phyloP scores from a whole-genome alignment of 2,797 vertebrate genomes.

The Danio kyathit region DNA sequence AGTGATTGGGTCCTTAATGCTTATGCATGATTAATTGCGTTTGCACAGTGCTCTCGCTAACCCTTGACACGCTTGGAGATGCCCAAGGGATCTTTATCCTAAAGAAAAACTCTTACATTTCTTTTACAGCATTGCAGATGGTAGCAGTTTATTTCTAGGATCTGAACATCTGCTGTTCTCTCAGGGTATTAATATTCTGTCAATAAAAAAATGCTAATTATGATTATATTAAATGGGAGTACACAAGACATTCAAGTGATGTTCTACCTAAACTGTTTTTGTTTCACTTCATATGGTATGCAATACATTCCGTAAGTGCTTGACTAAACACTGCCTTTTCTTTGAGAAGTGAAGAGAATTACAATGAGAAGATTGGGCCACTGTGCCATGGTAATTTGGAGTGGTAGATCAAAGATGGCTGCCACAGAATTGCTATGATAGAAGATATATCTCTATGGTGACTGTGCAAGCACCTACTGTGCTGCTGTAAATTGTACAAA shows the following conservation, averaged over 20 bases:
- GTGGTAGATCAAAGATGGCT: slow-evolving; percentile 54
- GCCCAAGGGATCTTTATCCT: slow-evolving; percentile 20
- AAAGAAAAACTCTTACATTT: slow-evolving; percentile 12
- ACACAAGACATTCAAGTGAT: not conserved
- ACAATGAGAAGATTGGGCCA: slow-evolving; percentile 47
- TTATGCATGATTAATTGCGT: slow-evolving; percentile 36
- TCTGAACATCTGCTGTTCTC: slow-evolving; percentile 12
- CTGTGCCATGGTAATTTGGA: slow-evolving; percentile 42
- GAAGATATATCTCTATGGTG: slow-evolving; percentile 50
- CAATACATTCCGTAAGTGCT: not conserved
- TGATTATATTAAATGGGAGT: slow-evolving; percentile 5
- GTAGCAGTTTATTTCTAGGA: slow-evolving; percentile 11
- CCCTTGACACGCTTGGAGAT: slow-evolving; percentile 17
- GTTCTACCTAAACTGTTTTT: not conserved
- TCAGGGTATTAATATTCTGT: slow-evolving; percentile 11
- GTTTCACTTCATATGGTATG: slow-evolving; percentile 3
- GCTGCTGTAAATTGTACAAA: slow-evolving; percentile 40
- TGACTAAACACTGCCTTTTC: slow-evolving; percentile 18
- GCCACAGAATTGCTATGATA: slow-evolving; percentile 50
- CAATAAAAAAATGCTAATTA: slow-evolving; percentile 7
- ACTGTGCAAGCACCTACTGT: slow-evolving; percentile 42
- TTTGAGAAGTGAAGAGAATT: slow-evolving; percentile 30
- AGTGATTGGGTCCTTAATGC: slow-evolving; percentile 34
- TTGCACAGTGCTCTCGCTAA: slow-evolving; percentile 27
- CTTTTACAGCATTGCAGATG: not conserved